Base-by-base conservation (phyloP, 2,113 vertebrate genomes). In the Cyprinodon variegatus region DNA sequence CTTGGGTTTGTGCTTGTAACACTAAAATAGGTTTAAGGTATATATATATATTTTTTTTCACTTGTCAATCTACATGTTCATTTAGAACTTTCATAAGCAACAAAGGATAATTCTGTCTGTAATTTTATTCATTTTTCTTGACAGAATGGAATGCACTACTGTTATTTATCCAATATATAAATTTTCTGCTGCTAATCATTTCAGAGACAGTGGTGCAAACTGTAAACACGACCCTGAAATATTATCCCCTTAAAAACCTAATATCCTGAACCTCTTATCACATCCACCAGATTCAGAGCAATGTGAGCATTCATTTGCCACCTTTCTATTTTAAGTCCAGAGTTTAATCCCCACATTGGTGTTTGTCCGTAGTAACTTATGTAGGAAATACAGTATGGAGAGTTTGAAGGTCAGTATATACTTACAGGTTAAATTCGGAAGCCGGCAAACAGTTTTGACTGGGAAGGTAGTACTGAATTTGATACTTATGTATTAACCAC, bases 231-330 rank as follows among this genome's bases (percentile, higher is more conserved):
- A n/a, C 20, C 36, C 48, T 73, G 40, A 68, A 36, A 73, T 57
- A 63, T 73, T 12, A 79, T 77, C 48, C 40, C 63, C 45, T 68
- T 73, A 68, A 79, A 79, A 72, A 73, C 17, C 45, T 39, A 68
- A 43, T 39, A 48, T 62, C 48, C 9, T 37, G 17, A 38, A 68
- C 40, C 40, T 64, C 9, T 62, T 78, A 3, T 66, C 48, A 48
- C 57, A 2, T 63, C 36, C 59, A 45, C 14, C 65, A 78, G 50
- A 71, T 70, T 65, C 65, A 53, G 61, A 67, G 43, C 15, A 76
- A 63, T 45, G 53, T 45, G 6, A 45, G 45, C 22, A 69, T 60
- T 65, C 65, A 57, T 74, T 74, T 70, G 29, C 40, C 9, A 20
- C 59, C 59, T 68, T 41, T 45, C 65, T 59, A 73, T 73, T 64